Evolutionary conservation across 2,797 vertebrate species (phyloP).

Genomic region (Pseudochirops corinnae): DNA sequence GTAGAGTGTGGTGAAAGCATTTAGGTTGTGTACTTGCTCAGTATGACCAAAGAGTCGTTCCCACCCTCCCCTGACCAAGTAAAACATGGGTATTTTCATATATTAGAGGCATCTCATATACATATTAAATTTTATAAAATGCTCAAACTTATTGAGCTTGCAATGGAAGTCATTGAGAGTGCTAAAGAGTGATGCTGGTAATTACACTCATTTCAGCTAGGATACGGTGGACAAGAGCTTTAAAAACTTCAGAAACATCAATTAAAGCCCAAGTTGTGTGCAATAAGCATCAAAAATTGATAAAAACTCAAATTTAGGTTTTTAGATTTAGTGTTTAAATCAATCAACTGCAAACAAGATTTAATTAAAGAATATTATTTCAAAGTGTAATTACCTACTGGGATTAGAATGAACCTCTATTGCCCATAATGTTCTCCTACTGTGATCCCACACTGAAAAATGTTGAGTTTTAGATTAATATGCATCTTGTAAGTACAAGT

Average conservation of each 20-base stretch:
- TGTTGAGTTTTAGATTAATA: constrained; percentile 99
- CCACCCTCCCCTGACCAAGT: background rate
- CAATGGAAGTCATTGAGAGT: constrained; percentile 68
- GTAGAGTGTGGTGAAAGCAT: constrained; percentile 30
- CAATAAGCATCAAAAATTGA: constrained; percentile 93
- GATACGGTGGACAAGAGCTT: constrained; percentile 86
- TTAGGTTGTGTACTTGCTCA: background rate
- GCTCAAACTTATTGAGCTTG: constrained; percentile 61
- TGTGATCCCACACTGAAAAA: constrained; percentile 95
- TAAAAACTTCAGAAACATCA: constrained; percentile 91
- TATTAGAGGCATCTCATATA: background rate
- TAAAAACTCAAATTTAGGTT: constrained; percentile 91
- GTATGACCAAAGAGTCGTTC: background rate
- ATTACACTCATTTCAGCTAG: constrained; percentile 86
- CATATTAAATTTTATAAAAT: constrained; percentile 63
- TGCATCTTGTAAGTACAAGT: constrained; percentile 96
- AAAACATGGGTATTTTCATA: background rate
- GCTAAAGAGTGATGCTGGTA: constrained; percentile 79
- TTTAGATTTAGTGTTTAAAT: constrained; percentile 97
- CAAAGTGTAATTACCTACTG: constrained; percentile 99
- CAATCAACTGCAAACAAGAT: constrained; percentile 99
- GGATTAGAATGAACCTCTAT: constrained; percentile 98
- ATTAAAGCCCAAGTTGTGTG: constrained; percentile 90
- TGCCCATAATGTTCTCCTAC: constrained; percentile 94
- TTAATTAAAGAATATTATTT: constrained; percentile 99